These are phyloP conservation scores for Dicycla oo DNA, from an alignment of 2,888 invertebrate genomes.

Conservation along the genomic window DNA sequence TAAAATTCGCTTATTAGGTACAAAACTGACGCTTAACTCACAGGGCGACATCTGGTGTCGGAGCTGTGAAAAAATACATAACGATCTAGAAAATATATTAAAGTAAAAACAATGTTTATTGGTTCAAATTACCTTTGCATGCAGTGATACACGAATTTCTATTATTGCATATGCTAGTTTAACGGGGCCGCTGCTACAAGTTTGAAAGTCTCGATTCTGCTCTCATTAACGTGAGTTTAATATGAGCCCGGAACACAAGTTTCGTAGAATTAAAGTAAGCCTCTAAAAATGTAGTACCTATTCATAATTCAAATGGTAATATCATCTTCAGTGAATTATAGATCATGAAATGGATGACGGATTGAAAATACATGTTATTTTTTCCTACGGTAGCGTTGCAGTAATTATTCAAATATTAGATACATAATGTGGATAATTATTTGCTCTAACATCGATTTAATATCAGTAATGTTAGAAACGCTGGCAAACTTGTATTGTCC, in stretches of 20 bases:
- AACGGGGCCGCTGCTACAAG: too few relatives aligned
- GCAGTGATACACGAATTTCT: background rate
- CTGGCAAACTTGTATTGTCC: background rate
- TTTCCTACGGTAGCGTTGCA: background rate
- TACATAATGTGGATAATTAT: background rate
- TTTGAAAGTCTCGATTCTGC: too few relatives aligned
- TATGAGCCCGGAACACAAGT: too few relatives aligned
- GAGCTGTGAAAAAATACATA: constrained; percentile 19
- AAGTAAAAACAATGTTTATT: constrained; percentile 4
- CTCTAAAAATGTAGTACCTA: too few relatives aligned
- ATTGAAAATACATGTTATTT: background rate
- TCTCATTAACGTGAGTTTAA: too few relatives aligned
- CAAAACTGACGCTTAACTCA: constrained; percentile 49
- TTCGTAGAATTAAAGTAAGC: too few relatives aligned
- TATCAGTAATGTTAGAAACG: background rate
- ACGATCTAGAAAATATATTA: constrained; percentile 12
- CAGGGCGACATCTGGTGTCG: constrained; percentile 33
- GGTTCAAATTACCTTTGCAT: background rate
- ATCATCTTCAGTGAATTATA: too few relatives aligned
- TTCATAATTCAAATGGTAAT: too few relatives aligned
- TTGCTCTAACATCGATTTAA: background rate
- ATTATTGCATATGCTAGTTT: too few relatives aligned
- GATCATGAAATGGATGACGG: too few relatives aligned
- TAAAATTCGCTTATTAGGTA: constrained; percentile 63
- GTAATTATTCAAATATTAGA: background rate